Base-by-base conservation (phyloP, 2,888 invertebrate species). In the Melanotus villosus region DNA sequence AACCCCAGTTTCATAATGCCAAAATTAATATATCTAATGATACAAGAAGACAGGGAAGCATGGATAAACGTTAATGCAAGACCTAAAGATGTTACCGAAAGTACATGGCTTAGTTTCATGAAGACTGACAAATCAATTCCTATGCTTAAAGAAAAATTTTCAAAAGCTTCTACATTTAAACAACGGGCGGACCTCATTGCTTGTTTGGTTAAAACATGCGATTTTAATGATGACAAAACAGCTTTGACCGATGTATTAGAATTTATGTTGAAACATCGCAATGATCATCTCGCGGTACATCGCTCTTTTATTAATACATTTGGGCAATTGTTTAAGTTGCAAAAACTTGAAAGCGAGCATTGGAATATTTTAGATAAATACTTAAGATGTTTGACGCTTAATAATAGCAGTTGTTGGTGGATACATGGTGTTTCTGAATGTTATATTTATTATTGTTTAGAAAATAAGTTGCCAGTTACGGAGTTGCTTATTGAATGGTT, bases 101-200 rank as follows among this genome's bases (percentile, higher is more conserved):
- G 58, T n/a, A n/a, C 0, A 1, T 66, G 65, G 63, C 58, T 63
- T 5, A 43, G 47, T 30, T 58, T 45, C n/a, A 54, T 52, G 57
- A 52, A 41, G 45, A 52, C 38, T 12, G 54, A 70, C 10, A 52
- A 54, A 23, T 70, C 70, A 1, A 18, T 70, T 10, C 58, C 58
- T 3, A 26, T 59, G 34, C 30, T 70, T 3, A 70, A 63, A 26
- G 36, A 70, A 34, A 63, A 52, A 19, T 50, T 70, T 57, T 34
- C 41, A 0, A 19, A 19, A 16, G 26, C 63, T 1, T 68, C 63
- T 5, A 50, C 36, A 26, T 19, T 63, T 0, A 63, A 19, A 10
- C 19, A 57, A 3, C 10, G 70, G 7, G 63, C 10, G 18, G 19
- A 34, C 5, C 21, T 66, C n/a, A 16, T 63, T 3, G 18, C 2